phyloP scores from a whole-genome alignment of 2,113 vertebrate species.

The Melierax canorus region DNA sequence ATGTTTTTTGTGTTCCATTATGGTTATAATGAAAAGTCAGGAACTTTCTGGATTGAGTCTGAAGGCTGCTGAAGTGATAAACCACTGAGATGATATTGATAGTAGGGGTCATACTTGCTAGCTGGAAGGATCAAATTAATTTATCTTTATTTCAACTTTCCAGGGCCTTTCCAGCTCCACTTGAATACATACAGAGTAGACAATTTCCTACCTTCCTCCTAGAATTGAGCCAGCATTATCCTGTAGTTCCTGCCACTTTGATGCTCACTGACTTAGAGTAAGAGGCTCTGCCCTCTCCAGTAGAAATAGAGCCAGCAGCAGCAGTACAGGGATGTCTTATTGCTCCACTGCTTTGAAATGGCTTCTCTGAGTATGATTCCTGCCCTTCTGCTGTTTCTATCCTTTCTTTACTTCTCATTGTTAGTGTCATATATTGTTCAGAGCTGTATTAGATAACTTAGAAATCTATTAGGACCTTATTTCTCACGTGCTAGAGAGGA shows the following conservation, averaged over 20 bases:
- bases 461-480: neutral
- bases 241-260: neutral
- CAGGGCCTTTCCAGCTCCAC: neutral
- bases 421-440: neutral
- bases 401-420: neutral
- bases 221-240: neutral
- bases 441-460: neutral
- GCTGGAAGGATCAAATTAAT: neutral
- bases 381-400: neutral
- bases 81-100: neutral
- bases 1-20: neutral
- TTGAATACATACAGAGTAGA: neutral
- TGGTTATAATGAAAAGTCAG: neutral
- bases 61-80: neutral
- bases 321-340: neutral
- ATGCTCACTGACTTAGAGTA: neutral
- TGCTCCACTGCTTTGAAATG: neutral
- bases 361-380: neutral
- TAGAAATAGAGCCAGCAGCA: neutral
- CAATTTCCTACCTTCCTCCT: neutral
- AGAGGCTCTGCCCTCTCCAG: neutral
- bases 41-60: neutral
- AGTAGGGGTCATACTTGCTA: neutral
- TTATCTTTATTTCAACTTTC: neutral
- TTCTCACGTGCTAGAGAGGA: neutral